A percentile compares a stretch with the other conserved stretches of the same genome.
Conservation (phyloP, 2,888 invertebrate genomes). For the Microctonus brassicae region DNA sequence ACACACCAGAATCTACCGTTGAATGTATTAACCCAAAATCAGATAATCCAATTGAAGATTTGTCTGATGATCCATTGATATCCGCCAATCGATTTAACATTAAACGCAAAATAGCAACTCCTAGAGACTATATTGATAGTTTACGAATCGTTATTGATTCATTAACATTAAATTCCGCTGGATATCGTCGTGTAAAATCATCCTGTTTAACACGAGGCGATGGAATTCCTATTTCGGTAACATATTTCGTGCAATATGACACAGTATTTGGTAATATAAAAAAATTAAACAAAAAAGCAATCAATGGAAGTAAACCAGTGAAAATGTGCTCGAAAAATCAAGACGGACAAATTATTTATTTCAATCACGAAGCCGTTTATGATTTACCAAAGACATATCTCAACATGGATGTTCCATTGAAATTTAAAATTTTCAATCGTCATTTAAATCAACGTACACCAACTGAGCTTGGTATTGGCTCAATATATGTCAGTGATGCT, state of each 20-base stretch:
- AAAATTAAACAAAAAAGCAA: slow-evolving; percentile 63
- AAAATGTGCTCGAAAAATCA: slow-evolving; percentile 68
- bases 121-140: slow-evolving; percentile 66
- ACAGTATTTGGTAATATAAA: slow-evolving; percentile 63
- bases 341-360: slow-evolving; percentile 67
- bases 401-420: slow-evolving; percentile 61
- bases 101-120: slow-evolving; percentile 43
- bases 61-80: slow-evolving; percentile 17
- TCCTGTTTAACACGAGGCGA: slow-evolving; percentile 57
- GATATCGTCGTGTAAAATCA: slow-evolving; percentile 67
- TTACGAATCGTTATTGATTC: slow-evolving; percentile 69
- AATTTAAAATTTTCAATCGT: slow-evolving; percentile 70
- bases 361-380: slow-evolving; percentile 70
- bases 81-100: neutral
- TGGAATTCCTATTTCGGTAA: slow-evolving; percentile 54
- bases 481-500: slow-evolving; percentile 66
- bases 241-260: slow-evolving; percentile 71
- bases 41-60: neutral
- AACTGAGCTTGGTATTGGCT: slow-evolving; percentile 68
- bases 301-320: slow-evolving; percentile 59
- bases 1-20: neutral
- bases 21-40: neutral
- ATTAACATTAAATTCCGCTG: slow-evolving; percentile 68
- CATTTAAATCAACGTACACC: slow-evolving; percentile 69
- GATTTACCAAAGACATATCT: slow-evolving; percentile 64